Evolutionary conservation across 2,888 invertebrate species (phyloP).

Genomic region (Epicampocera succincta): DNA sequence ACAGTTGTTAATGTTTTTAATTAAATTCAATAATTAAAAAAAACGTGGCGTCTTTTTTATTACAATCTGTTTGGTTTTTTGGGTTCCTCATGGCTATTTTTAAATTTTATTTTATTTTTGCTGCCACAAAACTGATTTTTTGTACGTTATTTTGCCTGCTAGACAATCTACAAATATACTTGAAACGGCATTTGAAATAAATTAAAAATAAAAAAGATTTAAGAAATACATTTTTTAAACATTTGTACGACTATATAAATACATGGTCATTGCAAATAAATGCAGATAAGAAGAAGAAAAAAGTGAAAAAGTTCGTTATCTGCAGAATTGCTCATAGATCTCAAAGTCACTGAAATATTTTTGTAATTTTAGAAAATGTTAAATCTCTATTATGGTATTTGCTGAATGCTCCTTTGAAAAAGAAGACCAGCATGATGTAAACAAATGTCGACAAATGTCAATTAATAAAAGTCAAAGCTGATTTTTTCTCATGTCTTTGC

Average conservation of each 20-base stretch:
- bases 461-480: conserved; percentile 16
- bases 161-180: conserved; percentile 2
- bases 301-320: conserved; percentile 42
- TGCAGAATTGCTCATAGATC: not conserved
- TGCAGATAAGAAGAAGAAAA: not conserved
- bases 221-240: conserved; percentile 13
- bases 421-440: conserved; percentile 7
- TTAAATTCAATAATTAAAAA: conserved; percentile 55
- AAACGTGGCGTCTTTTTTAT: conserved; percentile 44
- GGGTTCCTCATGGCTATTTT: conserved; percentile 63
- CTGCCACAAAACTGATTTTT: not conserved
- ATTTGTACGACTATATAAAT: too few relatives aligned
- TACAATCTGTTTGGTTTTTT: conserved; percentile 39
- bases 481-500: conserved; percentile 13
- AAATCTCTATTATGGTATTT: conserved; percentile 19
- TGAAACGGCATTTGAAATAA: conserved; percentile 2
- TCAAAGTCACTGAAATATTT: not conserved
- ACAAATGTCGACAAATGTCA: conserved; percentile 40
- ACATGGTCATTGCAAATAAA: conserved; percentile 63
- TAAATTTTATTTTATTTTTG: conserved; percentile 28
- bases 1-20: conserved; percentile 65
- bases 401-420: not conserved
- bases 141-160: conserved; percentile 1
- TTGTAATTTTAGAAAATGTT: conserved; percentile 12
- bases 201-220: conserved; percentile 2